phyloP scores from a whole-genome alignment of 2,113 vertebrate species.

The Balaenoptera acutorostrata region DNA sequence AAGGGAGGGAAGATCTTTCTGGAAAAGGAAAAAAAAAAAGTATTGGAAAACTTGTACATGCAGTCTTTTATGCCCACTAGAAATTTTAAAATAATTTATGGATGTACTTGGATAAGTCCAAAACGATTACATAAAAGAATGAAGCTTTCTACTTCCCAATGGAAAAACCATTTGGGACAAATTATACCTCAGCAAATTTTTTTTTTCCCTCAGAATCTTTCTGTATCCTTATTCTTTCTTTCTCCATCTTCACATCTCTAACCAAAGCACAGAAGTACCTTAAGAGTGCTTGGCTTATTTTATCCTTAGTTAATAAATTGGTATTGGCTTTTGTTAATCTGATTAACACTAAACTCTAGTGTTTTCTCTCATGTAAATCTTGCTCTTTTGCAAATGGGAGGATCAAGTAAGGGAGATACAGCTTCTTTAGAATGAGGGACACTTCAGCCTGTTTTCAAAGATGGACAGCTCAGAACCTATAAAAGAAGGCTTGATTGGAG shows the following conservation, averaged over 20 bases:
- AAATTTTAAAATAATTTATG: constrained; percentile 20
- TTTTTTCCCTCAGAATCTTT: neutral
- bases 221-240: neutral
- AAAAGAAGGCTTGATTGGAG: neutral
- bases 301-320: neutral
- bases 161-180: neutral
- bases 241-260: neutral
- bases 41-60: neutral
- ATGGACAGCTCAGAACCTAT: neutral
- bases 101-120: neutral
- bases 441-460: neutral
- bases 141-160: neutral
- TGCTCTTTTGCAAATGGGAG: neutral
- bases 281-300: neutral
- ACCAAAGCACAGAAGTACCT: neutral
- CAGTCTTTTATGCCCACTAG: neutral
- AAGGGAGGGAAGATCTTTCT: neutral
- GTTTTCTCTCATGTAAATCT: neutral
- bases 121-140: neutral
- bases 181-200: neutral
- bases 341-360: neutral
- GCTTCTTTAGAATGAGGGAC: neutral
- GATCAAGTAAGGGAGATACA: neutral
- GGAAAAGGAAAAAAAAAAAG: neutral
- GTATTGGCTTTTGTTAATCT: constrained; percentile 5